Percentiles rank a stretch among this genome's conserved stretches.
phyloP scores from a whole-genome alignment of 2,113 vertebrate genomes.

The Dolichotis patagonum region DNA sequence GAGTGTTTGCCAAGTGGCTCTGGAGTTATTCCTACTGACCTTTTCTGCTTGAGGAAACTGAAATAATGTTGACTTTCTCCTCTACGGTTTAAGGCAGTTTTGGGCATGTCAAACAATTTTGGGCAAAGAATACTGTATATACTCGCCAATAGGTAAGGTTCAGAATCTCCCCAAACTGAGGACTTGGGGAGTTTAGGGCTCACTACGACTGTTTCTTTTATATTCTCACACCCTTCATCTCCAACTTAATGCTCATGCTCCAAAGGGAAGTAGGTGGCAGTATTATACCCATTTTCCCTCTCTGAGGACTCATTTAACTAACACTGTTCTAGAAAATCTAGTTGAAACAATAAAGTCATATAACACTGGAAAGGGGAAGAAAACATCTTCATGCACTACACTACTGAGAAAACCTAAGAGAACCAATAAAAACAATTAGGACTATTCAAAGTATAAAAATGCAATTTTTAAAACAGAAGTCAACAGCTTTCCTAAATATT shows the following conservation, averaged over 20 bases:
- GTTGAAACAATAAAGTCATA: slow-evolving; percentile 53
- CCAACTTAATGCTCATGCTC: slow-evolving; percentile 27
- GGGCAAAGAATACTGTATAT: background rate
- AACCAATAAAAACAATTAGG: slow-evolving; percentile 21
- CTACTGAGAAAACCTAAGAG: slow-evolving; percentile 49
- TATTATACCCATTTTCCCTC: background rate
- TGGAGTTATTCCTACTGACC: background rate
- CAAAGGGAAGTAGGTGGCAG: background rate
- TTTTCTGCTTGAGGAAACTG: background rate
- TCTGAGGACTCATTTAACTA: background rate
- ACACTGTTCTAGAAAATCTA: background rate
- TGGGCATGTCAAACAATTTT: background rate
- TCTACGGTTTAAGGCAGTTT: background rate
- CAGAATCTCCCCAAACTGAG: background rate
- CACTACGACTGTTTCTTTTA: background rate
- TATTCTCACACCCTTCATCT: background rate
- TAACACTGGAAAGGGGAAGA: background rate
- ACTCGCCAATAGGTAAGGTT: background rate
- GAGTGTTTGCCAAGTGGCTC: background rate
- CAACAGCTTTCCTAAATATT: slow-evolving; percentile 41
- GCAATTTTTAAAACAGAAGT: slow-evolving; percentile 19
- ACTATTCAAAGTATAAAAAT: slow-evolving; percentile 6
- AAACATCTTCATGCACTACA: slow-evolving; percentile 12
- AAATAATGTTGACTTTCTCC: background rate
- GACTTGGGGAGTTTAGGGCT: background rate